Base-by-base conservation (phyloP, 2,888 invertebrate genomes). In the Galerucella pusilla region DNA sequence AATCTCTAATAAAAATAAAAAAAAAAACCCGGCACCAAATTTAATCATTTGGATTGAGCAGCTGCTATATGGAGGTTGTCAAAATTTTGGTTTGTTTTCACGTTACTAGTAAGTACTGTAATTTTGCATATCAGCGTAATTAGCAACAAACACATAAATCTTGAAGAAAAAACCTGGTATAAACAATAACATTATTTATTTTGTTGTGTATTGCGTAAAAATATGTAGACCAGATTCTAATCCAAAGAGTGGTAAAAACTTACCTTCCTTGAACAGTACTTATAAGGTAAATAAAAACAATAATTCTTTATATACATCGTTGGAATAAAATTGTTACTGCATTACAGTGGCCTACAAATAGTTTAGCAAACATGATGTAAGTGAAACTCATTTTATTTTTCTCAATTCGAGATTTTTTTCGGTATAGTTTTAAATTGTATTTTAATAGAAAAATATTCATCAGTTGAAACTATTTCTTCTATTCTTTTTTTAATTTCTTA, bases 241-340 rank as follows among this genome's bases (percentile, higher is more conserved):
- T 12, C 14, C 49, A 0, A 14, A 11, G 3, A 49, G 14, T 49
- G 49, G 10, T 16, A 57, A 16, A 20, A 57, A 57, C 57, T 60
- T 14, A 57, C 66, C 60, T 46, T 46, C 57, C 72, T 72, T 72
- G 72, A 72, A 66, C 66, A 66, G 16, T 28, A 66, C 45, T 46
- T 72, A 10, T 67, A 72, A 45, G 72, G 72, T 35, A 66, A 72
- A 72, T 45, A 65, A 65, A 42, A 64, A n/a, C 42, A 28, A n/a
- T 42, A 64, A 42, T 68, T 70, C 64, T 66, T 60, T 20, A 66
- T 28, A 45, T 59, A 65, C 14, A 16, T 66, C 20, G 46, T 49
- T 66, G 0, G 3, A 66, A 14, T 49, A 20, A 46, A 65, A 45
- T 7, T 16, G 54, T 65, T 49, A 20, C 49, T 16, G 35, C 49